These are phyloP conservation scores for Darevskia nairensis DNA, from an alignment of 2,797 vertebrate species.

Conservation along the genomic window DNA sequence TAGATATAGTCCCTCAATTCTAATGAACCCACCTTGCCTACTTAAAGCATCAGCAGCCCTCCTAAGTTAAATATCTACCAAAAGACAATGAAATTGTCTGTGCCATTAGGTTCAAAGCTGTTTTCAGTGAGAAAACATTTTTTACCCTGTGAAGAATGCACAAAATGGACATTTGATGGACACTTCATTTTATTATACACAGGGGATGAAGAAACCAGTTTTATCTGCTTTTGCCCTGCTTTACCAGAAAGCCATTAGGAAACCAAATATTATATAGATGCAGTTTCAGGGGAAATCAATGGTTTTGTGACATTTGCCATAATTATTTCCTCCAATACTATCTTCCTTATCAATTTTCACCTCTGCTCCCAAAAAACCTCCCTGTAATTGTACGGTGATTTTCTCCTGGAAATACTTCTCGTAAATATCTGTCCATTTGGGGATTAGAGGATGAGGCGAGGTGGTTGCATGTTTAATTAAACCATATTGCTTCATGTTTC, in stretches of 20 bases:
- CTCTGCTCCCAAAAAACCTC: background rate
- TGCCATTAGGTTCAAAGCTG: background rate
- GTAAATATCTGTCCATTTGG: background rate
- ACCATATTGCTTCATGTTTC: constrained; percentile 5
- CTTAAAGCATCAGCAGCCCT: background rate
- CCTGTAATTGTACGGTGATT: constrained; percentile 11
- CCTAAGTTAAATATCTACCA: background rate
- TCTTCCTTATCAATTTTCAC: background rate
- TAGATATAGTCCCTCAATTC: background rate
- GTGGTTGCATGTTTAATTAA: background rate
- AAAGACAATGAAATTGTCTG: background rate
- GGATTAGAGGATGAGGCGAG: background rate
- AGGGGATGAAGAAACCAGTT: background rate
- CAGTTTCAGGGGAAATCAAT: background rate
- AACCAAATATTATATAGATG: background rate
- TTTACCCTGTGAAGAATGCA: background rate
- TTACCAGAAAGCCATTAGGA: constrained; percentile 17
- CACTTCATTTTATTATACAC: background rate
- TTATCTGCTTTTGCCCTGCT: background rate
- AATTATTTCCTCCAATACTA: constrained; percentile 31
- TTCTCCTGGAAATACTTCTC: background rate
- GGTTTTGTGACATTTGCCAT: constrained; percentile 8
- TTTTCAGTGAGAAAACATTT: background rate
- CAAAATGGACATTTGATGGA: background rate
- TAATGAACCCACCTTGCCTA: background rate